Percentiles rank a stretch among this genome's conserved stretches.
Conservation (phyloP, 2,113 vertebrate species). For the Amia ocellicauda region DNA sequence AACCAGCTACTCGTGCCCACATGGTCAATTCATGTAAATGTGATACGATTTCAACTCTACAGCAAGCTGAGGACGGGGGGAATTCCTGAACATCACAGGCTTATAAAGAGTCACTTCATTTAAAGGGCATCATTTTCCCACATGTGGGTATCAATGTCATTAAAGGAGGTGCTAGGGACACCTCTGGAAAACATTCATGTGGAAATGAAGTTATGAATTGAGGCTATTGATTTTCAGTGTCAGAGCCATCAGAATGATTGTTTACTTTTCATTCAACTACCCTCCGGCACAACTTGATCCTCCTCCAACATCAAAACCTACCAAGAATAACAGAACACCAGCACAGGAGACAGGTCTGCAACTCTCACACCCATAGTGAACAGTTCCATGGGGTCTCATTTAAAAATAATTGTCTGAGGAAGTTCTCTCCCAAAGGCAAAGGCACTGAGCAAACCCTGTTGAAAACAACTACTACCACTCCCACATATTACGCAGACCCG, state of each 20-base stretch:
- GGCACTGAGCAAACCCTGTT: slow-evolving; percentile 17
- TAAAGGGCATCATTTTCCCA: no score
- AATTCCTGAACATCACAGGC: no score
- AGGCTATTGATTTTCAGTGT: slow-evolving; percentile 3
- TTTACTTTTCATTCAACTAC: slow-evolving; percentile 64
- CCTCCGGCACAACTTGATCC: slow-evolving; percentile 65
- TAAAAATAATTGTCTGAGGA: slow-evolving; percentile 15
- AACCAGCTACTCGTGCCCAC: neutral
- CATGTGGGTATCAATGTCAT: neutral
- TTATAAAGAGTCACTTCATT: no score
- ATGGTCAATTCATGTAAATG: no score
- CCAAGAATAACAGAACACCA: slow-evolving; percentile 20
- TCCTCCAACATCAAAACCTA: slow-evolving; percentile 54
- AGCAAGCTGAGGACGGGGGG: no score
- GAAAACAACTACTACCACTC: slow-evolving; percentile 14
- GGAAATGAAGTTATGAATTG: slow-evolving; percentile 31
- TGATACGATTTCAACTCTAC: no score
- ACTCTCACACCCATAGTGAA: neutral
- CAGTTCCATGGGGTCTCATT: slow-evolving; percentile 22
- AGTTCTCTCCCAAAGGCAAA: slow-evolving; percentile 20
- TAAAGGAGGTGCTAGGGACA: neutral
- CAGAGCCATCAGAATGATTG: slow-evolving; percentile 65
- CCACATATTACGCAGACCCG: neutral
- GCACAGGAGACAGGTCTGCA: slow-evolving; percentile 27
- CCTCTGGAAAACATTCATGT: no score